Percentiles rank a stretch among this genome's conserved stretches.
Conservation (phyloP, 2,888 invertebrate genomes). For the Rhabditoides inermis region DNA sequence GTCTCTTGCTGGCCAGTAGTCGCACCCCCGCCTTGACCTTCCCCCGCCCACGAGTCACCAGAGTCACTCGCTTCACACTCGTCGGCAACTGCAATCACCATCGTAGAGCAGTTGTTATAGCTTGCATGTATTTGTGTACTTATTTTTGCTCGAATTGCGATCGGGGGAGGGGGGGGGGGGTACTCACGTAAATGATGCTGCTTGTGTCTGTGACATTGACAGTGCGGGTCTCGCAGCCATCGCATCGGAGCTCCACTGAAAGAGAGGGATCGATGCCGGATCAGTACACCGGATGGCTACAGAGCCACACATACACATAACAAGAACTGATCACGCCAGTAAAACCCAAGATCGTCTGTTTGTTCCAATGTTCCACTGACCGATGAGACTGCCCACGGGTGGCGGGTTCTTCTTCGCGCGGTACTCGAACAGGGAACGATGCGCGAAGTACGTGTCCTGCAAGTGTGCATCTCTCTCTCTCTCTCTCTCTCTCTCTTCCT, state of each 20-base stretch:
- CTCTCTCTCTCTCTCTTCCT: no score
- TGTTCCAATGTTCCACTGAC: no score
- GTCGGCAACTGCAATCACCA: conserved; percentile 29
- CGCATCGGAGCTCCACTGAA: conserved; percentile 18
- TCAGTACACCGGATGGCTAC: no score
- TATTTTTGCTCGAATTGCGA: no score
- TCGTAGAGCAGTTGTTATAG: not conserved
- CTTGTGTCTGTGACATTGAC: conserved; percentile 26
- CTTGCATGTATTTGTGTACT: no score
- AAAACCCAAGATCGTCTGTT: no score
- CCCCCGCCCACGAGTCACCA: conserved; percentile 29
- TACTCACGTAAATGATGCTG: conserved; percentile 22
- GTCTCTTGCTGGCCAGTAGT: conserved; percentile 33
- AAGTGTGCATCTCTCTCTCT: not conserved
- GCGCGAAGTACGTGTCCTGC: conserved; percentile 43
- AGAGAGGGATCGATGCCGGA: not conserved
- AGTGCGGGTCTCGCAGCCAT: conserved; percentile 11
- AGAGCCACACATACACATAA: no score
- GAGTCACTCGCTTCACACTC: conserved; percentile 20
- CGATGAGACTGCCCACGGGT: not conserved
- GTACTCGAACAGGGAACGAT: conserved; percentile 38
- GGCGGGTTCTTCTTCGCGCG: conserved; percentile 5
- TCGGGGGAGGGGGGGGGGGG: no score
- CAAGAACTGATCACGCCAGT: no score
- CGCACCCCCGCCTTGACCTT: conserved; percentile 36